A percentile compares a stretch with the other conserved stretches of the same genome.
phyloP scores from a whole-genome alignment of 2,888 invertebrate species.

The Hypena proboscidalis region DNA sequence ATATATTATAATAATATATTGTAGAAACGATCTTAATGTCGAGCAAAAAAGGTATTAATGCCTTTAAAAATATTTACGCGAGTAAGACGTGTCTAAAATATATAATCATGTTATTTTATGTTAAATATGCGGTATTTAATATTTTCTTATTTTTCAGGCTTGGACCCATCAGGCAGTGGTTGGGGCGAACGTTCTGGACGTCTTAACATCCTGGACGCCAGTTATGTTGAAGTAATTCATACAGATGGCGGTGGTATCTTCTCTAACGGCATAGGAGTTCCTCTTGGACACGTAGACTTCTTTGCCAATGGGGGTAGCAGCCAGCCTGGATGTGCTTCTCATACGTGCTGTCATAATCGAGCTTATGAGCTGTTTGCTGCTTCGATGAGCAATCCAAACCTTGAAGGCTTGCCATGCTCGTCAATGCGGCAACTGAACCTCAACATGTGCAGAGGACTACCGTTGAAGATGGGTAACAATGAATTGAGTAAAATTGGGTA shows the following conservation, averaged over 20 bases:
- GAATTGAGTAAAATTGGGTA: slow-evolving; percentile 53
- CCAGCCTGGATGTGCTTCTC: slow-evolving; percentile 76
- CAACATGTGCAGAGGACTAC: slow-evolving; percentile 53
- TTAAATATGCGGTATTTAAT: neutral
- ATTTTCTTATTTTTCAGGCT: slow-evolving; percentile 41
- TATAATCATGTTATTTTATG: neutral
- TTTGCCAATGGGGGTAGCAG: slow-evolving; percentile 94
- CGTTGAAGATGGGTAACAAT: slow-evolving; percentile 54
- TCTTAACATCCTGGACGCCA: slow-evolving; percentile 51
- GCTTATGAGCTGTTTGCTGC: slow-evolving; percentile 62
- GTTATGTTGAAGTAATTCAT: slow-evolving; percentile 70
- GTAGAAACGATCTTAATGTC: too few relatives aligned
- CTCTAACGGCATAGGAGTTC: slow-evolving; percentile 87
- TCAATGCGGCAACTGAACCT: slow-evolving; percentile 42
- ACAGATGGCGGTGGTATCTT: slow-evolving; percentile 57
- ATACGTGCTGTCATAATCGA: slow-evolving; percentile 59
- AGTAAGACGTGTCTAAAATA: too few relatives aligned
- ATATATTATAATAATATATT: too few relatives aligned
- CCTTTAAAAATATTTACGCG: too few relatives aligned
- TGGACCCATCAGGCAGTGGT: slow-evolving; percentile 56
- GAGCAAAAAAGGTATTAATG: too few relatives aligned
- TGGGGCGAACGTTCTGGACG: slow-evolving; percentile 53
- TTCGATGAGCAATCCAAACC: slow-evolving; percentile 40
- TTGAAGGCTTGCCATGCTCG: slow-evolving; percentile 54
- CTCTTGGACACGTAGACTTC: slow-evolving; percentile 93